These are phyloP conservation scores for Pelusios castaneus DNA, from an alignment of 2,113 vertebrate genomes.

Conservation along the genomic window DNA sequence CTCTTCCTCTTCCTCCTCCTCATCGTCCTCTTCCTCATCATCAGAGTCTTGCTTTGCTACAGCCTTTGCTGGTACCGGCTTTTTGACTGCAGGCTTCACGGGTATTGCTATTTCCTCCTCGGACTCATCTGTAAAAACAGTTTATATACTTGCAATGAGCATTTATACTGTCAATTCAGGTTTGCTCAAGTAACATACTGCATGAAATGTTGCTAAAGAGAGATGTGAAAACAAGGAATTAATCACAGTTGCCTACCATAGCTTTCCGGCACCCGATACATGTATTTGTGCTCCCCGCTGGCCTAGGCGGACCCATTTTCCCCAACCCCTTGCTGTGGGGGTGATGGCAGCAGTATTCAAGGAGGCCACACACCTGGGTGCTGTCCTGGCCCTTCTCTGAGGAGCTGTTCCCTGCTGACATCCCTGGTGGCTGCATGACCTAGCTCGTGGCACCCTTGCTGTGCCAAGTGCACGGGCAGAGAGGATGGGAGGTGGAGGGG, in stretches of 20 bases:
- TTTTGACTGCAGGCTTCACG: conserved; percentile 64
- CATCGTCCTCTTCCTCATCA: conserved; percentile 77
- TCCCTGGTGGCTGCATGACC: too few species aligned
- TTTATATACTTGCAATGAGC: fast-evolving
- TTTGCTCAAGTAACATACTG: not conserved
- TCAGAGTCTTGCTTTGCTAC: conserved; percentile 78
- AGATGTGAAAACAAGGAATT: not conserved
- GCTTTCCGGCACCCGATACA: too few species aligned
- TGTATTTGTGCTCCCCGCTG: too few species aligned
- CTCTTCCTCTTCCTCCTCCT: conserved; percentile 55
- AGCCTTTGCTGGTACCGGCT: not conserved
- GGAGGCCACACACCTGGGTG: too few species aligned
- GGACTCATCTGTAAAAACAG: conserved; percentile 68
- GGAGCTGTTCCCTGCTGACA: too few species aligned
- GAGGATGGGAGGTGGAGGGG: too few species aligned
- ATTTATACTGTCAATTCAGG: not conserved
- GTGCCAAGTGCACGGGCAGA: too few species aligned
- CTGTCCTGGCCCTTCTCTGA: too few species aligned
- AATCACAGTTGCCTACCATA: not conserved
- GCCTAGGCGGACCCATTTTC: too few species aligned
- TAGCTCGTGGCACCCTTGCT: too few species aligned
- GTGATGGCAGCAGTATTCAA: too few species aligned
- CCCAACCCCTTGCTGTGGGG: too few species aligned
- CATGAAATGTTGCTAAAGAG: not conserved
- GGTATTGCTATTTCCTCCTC: conserved; percentile 54